These are phyloP conservation scores for Eulithis prunata DNA, from an alignment of 2,888 invertebrate genomes.

Conservation along the genomic window DNA sequence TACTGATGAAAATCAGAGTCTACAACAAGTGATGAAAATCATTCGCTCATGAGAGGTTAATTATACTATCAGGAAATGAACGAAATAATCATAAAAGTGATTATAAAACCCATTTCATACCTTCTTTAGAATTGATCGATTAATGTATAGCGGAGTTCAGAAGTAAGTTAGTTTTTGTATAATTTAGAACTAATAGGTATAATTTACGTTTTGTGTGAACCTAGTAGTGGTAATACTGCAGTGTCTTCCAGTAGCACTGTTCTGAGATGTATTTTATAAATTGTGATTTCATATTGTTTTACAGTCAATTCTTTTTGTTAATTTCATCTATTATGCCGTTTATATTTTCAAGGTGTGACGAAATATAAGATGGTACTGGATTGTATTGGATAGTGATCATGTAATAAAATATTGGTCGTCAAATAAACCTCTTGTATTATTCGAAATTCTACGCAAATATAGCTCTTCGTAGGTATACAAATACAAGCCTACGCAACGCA, in stretches of 20 bases:
- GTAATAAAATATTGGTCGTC: constrained; percentile 76
- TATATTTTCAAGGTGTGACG: constrained; percentile 73
- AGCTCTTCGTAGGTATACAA: neutral
- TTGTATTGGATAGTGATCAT: constrained; percentile 77
- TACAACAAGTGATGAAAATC: too few relatives aligned
- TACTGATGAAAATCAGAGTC: too few relatives aligned
- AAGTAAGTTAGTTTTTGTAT: constrained; percentile 25
- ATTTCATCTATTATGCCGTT: constrained; percentile 48
- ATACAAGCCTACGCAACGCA: neutral
- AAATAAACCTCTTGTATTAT: constrained; percentile 50
- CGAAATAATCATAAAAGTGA: too few relatives aligned
- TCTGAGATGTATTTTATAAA: constrained; percentile 49
- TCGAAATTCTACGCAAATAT: constrained; percentile 23
- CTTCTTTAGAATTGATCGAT: neutral
- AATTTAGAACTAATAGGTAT: constrained; percentile 23
- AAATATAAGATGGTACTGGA: constrained; percentile 73
- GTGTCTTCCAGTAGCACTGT: constrained; percentile 80
- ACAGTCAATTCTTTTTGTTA: constrained; percentile 73
- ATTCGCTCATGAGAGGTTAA: too few relatives aligned
- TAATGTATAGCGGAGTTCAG: constrained; percentile 12
- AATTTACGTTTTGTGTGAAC: constrained; percentile 51
- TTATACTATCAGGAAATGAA: too few relatives aligned
- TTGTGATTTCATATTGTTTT: constrained; percentile 67
- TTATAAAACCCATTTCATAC: neutral
- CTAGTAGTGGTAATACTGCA: constrained; percentile 50